phyloP scores from a whole-genome alignment of 2,888 invertebrate species.

The Clitarchus hookeri region DNA sequence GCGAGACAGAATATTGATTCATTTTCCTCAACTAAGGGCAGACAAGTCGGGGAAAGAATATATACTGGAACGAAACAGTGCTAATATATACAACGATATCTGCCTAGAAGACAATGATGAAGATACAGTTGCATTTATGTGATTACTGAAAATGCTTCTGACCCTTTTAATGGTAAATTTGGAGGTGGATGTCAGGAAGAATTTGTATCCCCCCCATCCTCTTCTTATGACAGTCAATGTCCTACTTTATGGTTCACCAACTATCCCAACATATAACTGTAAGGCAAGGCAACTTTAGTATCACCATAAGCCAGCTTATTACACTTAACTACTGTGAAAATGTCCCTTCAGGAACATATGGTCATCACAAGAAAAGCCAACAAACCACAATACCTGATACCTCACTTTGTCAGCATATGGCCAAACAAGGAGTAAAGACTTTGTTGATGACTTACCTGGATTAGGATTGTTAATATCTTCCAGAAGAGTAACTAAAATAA shows the following conservation, averaged over 20 bases:
- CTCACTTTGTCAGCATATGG: too few relatives aligned
- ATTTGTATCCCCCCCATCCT: not conserved
- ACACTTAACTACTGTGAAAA: too few relatives aligned
- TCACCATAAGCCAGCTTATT: too few relatives aligned
- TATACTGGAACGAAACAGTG: not conserved
- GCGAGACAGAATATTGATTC: slow-evolving; percentile 6
- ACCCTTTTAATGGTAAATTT: slow-evolving; percentile 11
- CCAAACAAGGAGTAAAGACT: too few relatives aligned
- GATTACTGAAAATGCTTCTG: not conserved
- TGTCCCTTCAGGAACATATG: too few relatives aligned
- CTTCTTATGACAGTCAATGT: not conserved
- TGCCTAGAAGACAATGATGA: not conserved
- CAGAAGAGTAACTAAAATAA: too few relatives aligned
- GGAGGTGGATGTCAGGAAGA: slow-evolving; percentile 9
- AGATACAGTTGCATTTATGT: not conserved
- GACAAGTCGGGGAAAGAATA: not conserved
- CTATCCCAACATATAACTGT: not conserved
- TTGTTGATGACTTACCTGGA: too few relatives aligned
- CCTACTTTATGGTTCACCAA: not conserved
- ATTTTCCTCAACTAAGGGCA: slow-evolving; percentile 19
- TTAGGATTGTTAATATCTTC: too few relatives aligned
- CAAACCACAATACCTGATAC: too few relatives aligned
- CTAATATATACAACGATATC: not conserved
- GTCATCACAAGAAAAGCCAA: too few relatives aligned
- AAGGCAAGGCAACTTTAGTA: too few relatives aligned